phyloP scores from a whole-genome alignment of 2,797 vertebrate genomes.

The Kryptolebias ocellatus region DNA sequence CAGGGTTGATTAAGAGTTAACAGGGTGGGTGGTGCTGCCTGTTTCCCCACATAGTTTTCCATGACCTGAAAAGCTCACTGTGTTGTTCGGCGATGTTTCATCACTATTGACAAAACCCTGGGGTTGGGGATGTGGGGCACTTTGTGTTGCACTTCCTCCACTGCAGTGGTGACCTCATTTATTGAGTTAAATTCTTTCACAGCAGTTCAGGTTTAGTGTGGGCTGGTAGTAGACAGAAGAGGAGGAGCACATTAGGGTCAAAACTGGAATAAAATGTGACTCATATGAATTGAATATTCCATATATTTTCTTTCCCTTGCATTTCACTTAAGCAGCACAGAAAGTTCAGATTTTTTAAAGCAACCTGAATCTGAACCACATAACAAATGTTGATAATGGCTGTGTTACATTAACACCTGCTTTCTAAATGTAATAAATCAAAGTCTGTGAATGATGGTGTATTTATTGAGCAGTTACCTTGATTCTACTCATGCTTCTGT shows the following conservation, averaged over 20 bases:
- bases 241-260: not conserved
- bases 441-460: no score
- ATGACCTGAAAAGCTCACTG: constrained; percentile 17
- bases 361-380: not conserved
- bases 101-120: constrained; percentile 15
- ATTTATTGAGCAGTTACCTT: no score
- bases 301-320: no score
- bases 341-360: not conserved
- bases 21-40: not conserved
- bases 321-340: not conserved
- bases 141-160: constrained; percentile 1
- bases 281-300: not conserved
- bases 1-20: constrained; percentile 21
- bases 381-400: no score
- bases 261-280: constrained; percentile 12
- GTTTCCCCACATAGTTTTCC: constrained; percentile 12
- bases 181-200: constrained; percentile 7
- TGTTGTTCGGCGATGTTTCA: constrained; percentile 18
- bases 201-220: constrained; percentile 8
- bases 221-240: constrained; percentile 10
- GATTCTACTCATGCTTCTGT: no score
- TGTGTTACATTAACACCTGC: no score
- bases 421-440: no score
- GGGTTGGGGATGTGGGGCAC: constrained; percentile 9
- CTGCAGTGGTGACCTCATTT: constrained; percentile 7